Percentiles rank a stretch among this genome's conserved stretches.
These are phyloP conservation scores for Ciconia nigra DNA, from an alignment of 2,797 vertebrate species.

Conservation along the genomic window DNA sequence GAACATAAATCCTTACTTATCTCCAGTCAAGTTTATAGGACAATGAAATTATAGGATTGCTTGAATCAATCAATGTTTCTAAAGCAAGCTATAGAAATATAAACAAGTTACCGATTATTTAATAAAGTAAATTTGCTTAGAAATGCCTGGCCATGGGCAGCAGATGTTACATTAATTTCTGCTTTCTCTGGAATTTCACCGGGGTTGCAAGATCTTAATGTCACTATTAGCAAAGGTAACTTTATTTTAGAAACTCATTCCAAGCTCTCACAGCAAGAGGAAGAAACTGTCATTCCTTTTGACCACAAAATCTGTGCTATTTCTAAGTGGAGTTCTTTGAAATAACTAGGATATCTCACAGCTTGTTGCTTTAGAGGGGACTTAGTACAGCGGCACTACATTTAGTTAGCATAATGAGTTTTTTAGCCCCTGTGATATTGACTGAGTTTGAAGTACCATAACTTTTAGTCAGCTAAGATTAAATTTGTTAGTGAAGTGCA, in stretches of 20 bases:
- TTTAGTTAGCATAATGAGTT: conserved; percentile 49
- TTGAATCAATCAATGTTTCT: conserved; percentile 49
- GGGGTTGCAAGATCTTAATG: conserved; percentile 13
- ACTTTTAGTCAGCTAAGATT: conserved; percentile 3
- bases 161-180: conserved; percentile 40
- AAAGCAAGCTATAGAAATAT: conserved; percentile 42
- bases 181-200: conserved; percentile 44
- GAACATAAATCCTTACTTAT: conserved; percentile 56
- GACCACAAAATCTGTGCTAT: conserved; percentile 43
- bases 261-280: neutral
- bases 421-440: neutral
- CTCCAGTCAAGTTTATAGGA: conserved; percentile 40
- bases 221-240: conserved; percentile 33
- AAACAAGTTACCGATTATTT: conserved; percentile 47
- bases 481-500: neutral
- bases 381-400: neutral
- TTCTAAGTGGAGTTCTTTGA: conserved; percentile 50
- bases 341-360: conserved; percentile 66
- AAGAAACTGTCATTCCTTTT: conserved; percentile 47
- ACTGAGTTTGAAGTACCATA: neutral
- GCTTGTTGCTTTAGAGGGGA: conserved; percentile 43
- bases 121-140: conserved; percentile 49
- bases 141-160: neutral
- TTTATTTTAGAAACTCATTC: conserved; percentile 59
- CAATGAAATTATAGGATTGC: conserved; percentile 48